phyloP scores from a whole-genome alignment of 2,113 vertebrate genomes.

The Nycticryphes semicollaris region DNA sequence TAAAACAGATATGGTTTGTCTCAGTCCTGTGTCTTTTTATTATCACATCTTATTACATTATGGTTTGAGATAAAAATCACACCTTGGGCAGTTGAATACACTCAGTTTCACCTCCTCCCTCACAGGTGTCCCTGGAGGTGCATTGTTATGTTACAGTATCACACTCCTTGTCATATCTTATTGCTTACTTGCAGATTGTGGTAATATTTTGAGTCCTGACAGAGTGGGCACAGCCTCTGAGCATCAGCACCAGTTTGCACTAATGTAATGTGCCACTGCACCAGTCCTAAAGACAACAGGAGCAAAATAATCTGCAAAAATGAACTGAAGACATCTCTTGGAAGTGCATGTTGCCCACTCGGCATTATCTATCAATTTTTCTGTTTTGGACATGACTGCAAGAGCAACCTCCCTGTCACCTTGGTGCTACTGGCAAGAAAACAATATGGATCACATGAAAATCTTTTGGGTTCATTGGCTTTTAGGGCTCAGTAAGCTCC shows the following conservation, averaged over 20 bases:
- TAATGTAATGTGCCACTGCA: slow-evolving; percentile 57
- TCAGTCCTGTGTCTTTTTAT: slow-evolving; percentile 51
- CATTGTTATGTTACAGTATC: slow-evolving; percentile 21
- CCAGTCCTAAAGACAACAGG: slow-evolving; percentile 49
- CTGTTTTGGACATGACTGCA: not conserved
- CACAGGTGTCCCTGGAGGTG: slow-evolving; percentile 38
- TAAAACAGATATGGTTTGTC: slow-evolving; percentile 22
- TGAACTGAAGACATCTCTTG: not conserved
- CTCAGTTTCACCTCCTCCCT: slow-evolving; percentile 46
- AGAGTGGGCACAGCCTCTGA: slow-evolving; percentile 8
- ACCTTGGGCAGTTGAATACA: slow-evolving; percentile 53
- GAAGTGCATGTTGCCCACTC: not conserved
- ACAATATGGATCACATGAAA: not conserved
- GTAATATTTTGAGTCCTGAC: slow-evolving; percentile 44
- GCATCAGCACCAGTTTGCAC: slow-evolving; percentile 55
- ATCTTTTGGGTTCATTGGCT: not conserved
- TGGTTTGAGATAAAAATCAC: slow-evolving; percentile 56
- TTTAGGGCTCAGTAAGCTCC: not conserved
- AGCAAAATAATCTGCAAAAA: not conserved
- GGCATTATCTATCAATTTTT: not conserved
- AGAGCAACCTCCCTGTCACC: not conserved
- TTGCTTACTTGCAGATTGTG: not conserved
- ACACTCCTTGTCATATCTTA: slow-evolving; percentile 10
- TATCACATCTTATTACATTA: slow-evolving; percentile 66
- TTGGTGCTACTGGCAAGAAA: not conserved